A percentile compares a stretch with the other conserved stretches of the same genome.
These are phyloP conservation scores for Trichogramma dendrolimi DNA, from an alignment of 2,888 invertebrate species.

Conservation along the genomic window DNA sequence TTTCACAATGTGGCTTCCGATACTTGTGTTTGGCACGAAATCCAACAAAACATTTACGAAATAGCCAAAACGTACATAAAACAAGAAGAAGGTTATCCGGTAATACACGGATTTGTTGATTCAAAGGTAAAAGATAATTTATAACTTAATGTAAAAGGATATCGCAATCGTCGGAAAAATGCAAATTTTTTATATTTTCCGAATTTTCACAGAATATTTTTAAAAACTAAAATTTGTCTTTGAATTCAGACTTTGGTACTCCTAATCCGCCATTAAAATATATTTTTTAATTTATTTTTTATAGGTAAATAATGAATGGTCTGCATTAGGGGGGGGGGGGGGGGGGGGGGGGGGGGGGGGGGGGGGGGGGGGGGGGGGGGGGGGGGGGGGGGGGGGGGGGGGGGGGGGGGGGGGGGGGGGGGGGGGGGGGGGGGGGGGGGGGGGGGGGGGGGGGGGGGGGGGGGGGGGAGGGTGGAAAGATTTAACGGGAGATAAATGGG, in stretches of 20 bases:
- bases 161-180: no score
- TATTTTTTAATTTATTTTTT: neutral
- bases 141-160: neutral
- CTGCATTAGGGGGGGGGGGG: no score
- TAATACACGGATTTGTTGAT: conserved; percentile 4
- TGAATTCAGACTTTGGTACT: neutral
- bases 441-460: no score
- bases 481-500: neutral
- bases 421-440: no score
- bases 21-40: no score
- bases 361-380: no score
- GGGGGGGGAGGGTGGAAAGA: conserved; percentile 2
- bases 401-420: no score
- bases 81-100: neutral
- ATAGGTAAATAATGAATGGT: conserved; percentile 8
- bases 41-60: neutral
- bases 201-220: neutral
- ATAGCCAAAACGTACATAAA: conserved; percentile 2
- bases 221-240: neutral
- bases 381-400: no score
- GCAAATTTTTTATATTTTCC: no score
- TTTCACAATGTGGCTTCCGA: no score
- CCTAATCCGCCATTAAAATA: neutral
- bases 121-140: neutral
- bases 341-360: no score